Conservation (phyloP, 64 coral and sea anemone species). For the Porites lutea region DNA sequence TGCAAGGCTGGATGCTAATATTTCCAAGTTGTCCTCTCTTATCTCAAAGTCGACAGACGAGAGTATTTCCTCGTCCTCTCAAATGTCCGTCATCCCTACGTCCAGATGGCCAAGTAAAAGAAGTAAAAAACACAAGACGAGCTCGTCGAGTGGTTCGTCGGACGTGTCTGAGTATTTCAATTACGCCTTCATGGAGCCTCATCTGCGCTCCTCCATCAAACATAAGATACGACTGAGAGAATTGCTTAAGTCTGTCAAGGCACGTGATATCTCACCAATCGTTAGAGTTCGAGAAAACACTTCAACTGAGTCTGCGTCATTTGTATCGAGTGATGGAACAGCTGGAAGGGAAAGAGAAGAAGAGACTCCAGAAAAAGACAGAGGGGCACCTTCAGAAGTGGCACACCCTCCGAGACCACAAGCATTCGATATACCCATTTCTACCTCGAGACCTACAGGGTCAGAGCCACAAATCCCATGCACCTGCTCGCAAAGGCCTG, state of each 20-base stretch:
- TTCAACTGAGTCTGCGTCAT: slow-evolving; percentile 8
- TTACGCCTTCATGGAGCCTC: slow-evolving; percentile 44
- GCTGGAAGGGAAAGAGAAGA: background rate
- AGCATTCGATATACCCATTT: background rate
- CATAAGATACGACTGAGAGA: slow-evolving; percentile 17
- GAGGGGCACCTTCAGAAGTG: background rate
- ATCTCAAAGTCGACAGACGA: slow-evolving; percentile 12
- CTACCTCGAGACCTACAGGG: background rate
- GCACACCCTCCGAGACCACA: background rate
- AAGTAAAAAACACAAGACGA: background rate
- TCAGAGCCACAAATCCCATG: slow-evolving; percentile 42
- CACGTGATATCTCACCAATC: slow-evolving; percentile 32
- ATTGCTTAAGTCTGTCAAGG: slow-evolving; percentile 26
- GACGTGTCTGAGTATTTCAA: slow-evolving; percentile 39
- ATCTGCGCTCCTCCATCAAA: slow-evolving; percentile 10
- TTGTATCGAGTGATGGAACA: background rate
- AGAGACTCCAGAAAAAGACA: background rate
- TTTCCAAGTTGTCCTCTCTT: slow-evolving; percentile 13
- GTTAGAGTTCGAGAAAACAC: background rate
- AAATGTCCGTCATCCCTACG: background rate
- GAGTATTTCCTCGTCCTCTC: slow-evolving; percentile 30
- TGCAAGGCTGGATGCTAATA: slow-evolving; percentile 15
- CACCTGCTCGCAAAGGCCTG: background rate
- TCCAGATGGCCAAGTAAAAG: background rate
- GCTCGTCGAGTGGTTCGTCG: slow-evolving; percentile 21